A percentile compares a stretch with the other conserved stretches of the same genome.
Evolutionary conservation across 2,888 invertebrate species (phyloP).

Genomic region (Xestia rhomboidea): DNA sequence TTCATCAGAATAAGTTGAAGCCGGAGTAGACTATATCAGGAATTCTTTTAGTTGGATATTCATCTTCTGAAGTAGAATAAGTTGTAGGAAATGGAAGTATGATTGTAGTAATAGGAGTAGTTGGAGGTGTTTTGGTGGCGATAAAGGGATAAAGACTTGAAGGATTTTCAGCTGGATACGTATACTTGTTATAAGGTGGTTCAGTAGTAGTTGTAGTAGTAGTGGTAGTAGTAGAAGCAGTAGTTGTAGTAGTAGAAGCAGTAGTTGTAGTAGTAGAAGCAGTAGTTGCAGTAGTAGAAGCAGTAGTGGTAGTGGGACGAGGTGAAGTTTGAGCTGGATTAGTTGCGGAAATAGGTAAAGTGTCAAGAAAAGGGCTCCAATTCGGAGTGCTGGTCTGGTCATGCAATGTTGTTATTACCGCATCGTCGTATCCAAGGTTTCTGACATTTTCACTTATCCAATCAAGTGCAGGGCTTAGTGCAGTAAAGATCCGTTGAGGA

Average conservation of each 20-base stretch:
- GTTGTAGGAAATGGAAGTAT: too few species aligned
- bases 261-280: background rate
- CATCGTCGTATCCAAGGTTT: slow-evolving; percentile 32
- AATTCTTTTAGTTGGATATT: too few species aligned
- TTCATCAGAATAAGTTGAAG: background rate
- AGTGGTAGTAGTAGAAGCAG: background rate
- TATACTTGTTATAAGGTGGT: too few species aligned
- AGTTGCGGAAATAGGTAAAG: background rate
- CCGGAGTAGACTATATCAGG: too few species aligned
- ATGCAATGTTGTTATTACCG: slow-evolving; percentile 40
- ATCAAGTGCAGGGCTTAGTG: slow-evolving; percentile 67
- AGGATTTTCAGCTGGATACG: background rate
- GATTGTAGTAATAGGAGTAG: background rate
- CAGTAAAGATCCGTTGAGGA: slow-evolving; percentile 69
- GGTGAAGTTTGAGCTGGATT: background rate
- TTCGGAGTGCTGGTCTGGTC: background rate
- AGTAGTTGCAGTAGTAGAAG: background rate
- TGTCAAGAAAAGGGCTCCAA: background rate
- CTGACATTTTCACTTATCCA: slow-evolving; percentile 73
- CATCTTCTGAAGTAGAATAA: too few species aligned
- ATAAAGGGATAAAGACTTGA: background rate
- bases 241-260: too few species aligned
- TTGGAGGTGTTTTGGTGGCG: background rate
- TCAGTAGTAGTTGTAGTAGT: too few species aligned
- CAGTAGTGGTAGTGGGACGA: too few species aligned